Evolutionary conservation across 2,113 vertebrate species (phyloP), one percentile per base, ranked within the genome.

Genomic region (Natator depressus): DNA sequence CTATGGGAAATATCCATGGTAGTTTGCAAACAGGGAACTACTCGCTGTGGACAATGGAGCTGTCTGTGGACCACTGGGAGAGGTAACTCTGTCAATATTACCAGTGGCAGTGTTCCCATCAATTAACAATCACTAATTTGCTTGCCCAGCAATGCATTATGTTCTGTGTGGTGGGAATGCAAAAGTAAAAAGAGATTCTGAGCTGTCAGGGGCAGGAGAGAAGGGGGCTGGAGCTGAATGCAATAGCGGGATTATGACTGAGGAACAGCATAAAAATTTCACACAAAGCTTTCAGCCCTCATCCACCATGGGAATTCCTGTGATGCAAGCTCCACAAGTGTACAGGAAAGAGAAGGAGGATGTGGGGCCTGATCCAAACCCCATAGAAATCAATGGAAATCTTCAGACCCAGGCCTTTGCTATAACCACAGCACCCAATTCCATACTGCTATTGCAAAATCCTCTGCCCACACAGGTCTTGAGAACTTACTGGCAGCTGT

Each of bases 401-500:
- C 24, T 46, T 4, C 5, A 78, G 62, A 35, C 49, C 81, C 78
- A 57, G 78, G 55, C 76, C 62, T 35, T 62, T 46, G 42, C 35
- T 38, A 85, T 89, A 47, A 89, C 84, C 13, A 12, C 82, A 27
- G 25, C 57, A 47, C 22, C 89, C 81, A 82, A 11, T 82, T 94
- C 75, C 93, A 8, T 95, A 84, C 14, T 87, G 54, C 85, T 69
- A 3, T 65, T 17, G 82, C 65, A 85, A 87, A 95, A 95, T 92
- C 59, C 90, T 14, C 91, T 51, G 86, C 84, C 84, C 85, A 81
- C 93, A 35, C 72, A 47, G n/a, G 25, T 85, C 89, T 76, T 82
- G 50, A 46, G 89, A 72, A 20, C 80, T 84, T 94, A 87, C 91
- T 96, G 96, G 82, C 82, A 91, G 93, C 94, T 94, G 78, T 88